phyloP scores from a whole-genome alignment of 2,113 vertebrate species.

The Calyptomena viridis region DNA sequence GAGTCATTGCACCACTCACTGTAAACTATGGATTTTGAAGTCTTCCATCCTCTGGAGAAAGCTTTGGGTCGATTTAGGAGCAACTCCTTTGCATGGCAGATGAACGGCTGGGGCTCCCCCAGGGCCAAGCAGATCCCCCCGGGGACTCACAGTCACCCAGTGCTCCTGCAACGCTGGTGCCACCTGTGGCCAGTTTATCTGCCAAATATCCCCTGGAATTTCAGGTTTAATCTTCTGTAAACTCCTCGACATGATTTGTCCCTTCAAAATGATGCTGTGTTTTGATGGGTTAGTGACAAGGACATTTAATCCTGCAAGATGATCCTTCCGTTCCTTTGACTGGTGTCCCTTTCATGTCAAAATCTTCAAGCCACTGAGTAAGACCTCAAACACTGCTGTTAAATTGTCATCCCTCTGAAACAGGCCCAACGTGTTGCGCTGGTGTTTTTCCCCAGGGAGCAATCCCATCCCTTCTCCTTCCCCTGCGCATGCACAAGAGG shows the following conservation, averaged over 20 bases:
- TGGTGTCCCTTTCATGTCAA: slow-evolving; percentile 33
- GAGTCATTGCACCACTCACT: not conserved
- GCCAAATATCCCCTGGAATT: not conserved
- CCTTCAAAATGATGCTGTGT: not conserved
- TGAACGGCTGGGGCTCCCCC: not conserved
- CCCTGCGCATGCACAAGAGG: not conserved
- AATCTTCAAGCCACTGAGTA: not conserved
- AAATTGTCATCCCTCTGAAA: not conserved
- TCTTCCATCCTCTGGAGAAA: not conserved
- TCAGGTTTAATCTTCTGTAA: slow-evolving; percentile 19
- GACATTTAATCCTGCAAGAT: slow-evolving; percentile 31
- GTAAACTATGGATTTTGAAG: not conserved
- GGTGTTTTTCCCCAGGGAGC: not conserved
- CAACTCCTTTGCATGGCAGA: not conserved
- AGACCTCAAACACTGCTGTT: not conserved
- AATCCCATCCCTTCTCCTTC: not conserved
- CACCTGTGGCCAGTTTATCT: not conserved
- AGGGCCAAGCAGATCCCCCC: not conserved
- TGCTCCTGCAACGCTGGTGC: not conserved
- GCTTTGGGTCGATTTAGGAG: not conserved
- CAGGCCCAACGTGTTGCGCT: not conserved
- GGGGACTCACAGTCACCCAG: accelerated
- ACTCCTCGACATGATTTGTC: not conserved
- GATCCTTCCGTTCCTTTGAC: not conserved
- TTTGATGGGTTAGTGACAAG: slow-evolving; percentile 20